Base-by-base conservation (phyloP, 1,140 invertebrate genomes). In the Lepeophtheirus salmonis region DNA sequence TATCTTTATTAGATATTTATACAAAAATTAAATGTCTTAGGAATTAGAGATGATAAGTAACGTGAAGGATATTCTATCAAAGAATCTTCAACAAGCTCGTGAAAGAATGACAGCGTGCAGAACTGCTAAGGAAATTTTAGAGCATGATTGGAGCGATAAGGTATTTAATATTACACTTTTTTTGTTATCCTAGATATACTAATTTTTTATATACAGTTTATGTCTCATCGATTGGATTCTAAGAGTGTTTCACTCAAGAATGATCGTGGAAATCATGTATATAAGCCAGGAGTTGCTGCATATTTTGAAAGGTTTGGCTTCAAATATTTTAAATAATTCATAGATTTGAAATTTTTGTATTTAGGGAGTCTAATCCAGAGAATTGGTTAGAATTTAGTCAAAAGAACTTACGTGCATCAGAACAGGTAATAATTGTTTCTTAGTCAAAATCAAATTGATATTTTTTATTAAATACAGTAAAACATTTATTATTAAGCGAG, bases 121-220 rank as follows among this genome's bases (percentile, higher is more conserved):
- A 20, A 41, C 51, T 18, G 30, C 30, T 16, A 59, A 59, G 57
- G 30, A 59, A 20, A 14, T 18, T 20, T 23, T 59, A 14, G 57
- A 59, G 50, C 51, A 52, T 26, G 57, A 59, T 59, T 59, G 57
- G 57, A 59, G 57, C 17, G 57, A 59, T 22, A 59, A 59, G 52
- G 52, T 54, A 18, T 20, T 41, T 48, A 48, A 12, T 48, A 48
- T 48, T 48, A n/a, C n/a, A n/a, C n/a, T n/a, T n/a, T n/a, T n/a
- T n/a, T n/a, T n/a, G n/a, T n/a, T n/a, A n/a, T n/a, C n/a, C n/a
- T n/a, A n/a, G n/a, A n/a, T n/a, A n/a, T n/a, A n/a, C n/a, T n/a
- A n/a, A 17, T 10, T 50, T 52, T 6, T 54, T 2, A n/a, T 14
- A 20, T 54, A 16, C 17, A 54, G 52, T 22, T 54, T 14, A 20